phyloP scores from a whole-genome alignment of 1,140 invertebrate genomes.

The Listronotus bonariensis region DNA sequence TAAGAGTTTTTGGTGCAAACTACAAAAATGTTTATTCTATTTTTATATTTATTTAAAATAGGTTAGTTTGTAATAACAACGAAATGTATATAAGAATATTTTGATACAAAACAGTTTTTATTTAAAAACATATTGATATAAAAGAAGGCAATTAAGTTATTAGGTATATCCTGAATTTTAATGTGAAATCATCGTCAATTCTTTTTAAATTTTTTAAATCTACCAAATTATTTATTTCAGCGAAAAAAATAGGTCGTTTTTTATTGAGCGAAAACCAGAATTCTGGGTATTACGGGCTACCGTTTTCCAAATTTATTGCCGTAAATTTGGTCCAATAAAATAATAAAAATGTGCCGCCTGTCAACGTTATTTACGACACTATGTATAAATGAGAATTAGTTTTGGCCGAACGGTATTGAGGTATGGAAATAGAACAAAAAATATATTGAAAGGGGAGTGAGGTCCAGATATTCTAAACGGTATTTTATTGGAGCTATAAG shows the following conservation, averaged over 20 bases:
- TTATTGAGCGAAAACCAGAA: constrained; percentile 34
- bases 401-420: constrained; percentile 22
- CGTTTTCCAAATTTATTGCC: constrained; percentile 28
- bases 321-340: constrained; percentile 29
- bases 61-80: no score
- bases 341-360: constrained; percentile 32
- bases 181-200: no score
- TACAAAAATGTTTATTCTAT: no score
- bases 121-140: no score
- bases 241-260: constrained; percentile 18
- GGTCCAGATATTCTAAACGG: not conserved
- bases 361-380: constrained; percentile 30
- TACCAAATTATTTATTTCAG: not conserved
- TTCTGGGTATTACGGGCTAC: constrained; percentile 32
- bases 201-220: not conserved
- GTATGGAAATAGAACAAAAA: constrained; percentile 22
- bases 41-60: no score
- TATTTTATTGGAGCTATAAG: constrained; percentile 3
- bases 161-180: no score
- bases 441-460: constrained; percentile 16
- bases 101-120: no score
- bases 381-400: constrained; percentile 34
- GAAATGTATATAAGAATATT: no score
- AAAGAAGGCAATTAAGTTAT: no score
- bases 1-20: no score